Evolutionary conservation across 2,113 vertebrate genomes (phyloP).

Genomic region (Leptosomus discolor): DNA sequence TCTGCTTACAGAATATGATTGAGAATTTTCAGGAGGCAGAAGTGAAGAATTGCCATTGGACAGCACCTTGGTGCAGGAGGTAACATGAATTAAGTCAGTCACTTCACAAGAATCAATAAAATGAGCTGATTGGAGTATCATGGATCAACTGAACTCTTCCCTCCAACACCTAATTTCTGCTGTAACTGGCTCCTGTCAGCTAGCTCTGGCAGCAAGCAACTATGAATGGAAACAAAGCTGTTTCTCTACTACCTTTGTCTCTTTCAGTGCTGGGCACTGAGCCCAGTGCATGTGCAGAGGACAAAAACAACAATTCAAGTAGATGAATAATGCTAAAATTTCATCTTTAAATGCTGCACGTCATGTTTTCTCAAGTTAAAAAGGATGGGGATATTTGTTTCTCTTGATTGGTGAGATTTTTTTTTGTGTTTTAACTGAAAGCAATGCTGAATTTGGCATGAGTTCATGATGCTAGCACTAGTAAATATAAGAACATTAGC

Average conservation of each 20-base stretch:
- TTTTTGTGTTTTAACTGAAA: neutral
- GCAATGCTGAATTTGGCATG: neutral
- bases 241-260: neutral
- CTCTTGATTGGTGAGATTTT: neutral
- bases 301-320: neutral
- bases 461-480: neutral
- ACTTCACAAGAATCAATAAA: neutral
- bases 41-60: neutral
- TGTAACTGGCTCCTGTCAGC: neutral
- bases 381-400: neutral
- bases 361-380: neutral
- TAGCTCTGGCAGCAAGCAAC: neutral
- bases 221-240: neutral
- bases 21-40: neutral
- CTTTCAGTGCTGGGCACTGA: neutral
- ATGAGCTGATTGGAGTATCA: neutral
- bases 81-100: neutral
- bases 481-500: neutral
- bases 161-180: neutral
- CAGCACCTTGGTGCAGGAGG: neutral
- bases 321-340: neutral
- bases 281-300: neutral
- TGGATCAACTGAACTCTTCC: neutral
- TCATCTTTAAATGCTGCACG: neutral
- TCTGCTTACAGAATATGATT: neutral